phyloP scores from a whole-genome alignment of 2,888 invertebrate species.

The Mythimna pallens region DNA sequence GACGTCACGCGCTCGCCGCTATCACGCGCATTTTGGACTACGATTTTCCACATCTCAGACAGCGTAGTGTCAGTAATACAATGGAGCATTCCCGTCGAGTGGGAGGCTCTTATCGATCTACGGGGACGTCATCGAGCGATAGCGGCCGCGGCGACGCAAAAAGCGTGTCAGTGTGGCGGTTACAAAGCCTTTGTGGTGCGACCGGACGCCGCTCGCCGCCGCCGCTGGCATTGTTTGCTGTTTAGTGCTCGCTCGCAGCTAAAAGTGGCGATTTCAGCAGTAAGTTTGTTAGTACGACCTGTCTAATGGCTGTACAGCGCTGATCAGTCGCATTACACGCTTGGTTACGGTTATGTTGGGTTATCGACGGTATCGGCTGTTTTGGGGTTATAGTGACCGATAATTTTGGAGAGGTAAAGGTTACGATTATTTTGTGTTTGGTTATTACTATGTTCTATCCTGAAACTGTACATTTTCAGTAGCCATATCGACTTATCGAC shows the following conservation, averaged over 20 bases:
- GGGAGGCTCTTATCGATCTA: slow-evolving; percentile 90
- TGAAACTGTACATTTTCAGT: not conserved
- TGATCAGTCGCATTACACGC: slow-evolving; percentile 49
- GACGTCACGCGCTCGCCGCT: slow-evolving; percentile 68
- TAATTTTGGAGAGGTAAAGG: slow-evolving; percentile 18
- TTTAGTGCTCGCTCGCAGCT: slow-evolving; percentile 84
- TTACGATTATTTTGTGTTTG: slow-evolving; percentile 12
- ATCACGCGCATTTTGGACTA: slow-evolving; percentile 83
- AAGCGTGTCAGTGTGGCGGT: slow-evolving; percentile 89
- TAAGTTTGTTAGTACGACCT: slow-evolving; percentile 71
- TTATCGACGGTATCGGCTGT: slow-evolving; percentile 42
- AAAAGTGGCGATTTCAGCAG: slow-evolving; percentile 86
- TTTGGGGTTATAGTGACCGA: slow-evolving; percentile 20
- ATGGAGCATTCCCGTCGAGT: slow-evolving; percentile 88
- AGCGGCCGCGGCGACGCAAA: slow-evolving; percentile 87
- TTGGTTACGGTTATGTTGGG: slow-evolving; percentile 62
- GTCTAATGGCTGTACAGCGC: slow-evolving; percentile 66
- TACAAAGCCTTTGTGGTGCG: slow-evolving; percentile 88
- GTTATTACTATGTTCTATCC: not conserved
- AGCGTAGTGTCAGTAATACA: slow-evolving; percentile 88
- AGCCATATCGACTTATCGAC: too few species aligned
- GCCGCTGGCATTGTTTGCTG: slow-evolving; percentile 86
- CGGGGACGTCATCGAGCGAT: slow-evolving; percentile 90
- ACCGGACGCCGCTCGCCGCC: slow-evolving; percentile 88
- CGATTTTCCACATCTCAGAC: slow-evolving; percentile 89